Base-by-base conservation (phyloP, 2,888 invertebrate genomes). In the Desoria tigrina region DNA sequence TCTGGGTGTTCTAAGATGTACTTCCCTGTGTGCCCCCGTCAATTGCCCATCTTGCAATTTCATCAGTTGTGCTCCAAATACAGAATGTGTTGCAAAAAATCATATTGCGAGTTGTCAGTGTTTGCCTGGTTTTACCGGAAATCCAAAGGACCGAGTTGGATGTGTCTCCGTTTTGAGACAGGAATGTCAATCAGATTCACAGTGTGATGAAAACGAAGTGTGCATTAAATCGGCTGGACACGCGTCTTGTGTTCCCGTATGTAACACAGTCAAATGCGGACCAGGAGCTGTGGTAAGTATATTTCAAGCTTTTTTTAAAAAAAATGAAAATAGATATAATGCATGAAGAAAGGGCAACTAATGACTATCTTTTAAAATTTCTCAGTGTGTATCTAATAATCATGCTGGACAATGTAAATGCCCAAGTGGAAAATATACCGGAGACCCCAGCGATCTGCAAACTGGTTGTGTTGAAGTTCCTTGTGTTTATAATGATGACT, bases 331-430 rank as follows among this genome's bases (percentile, higher is more conserved):
- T n/a, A n/a, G n/a, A n/a, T n/a, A n/a, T n/a, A n/a, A n/a, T n/a
- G n/a, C n/a, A n/a, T n/a, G n/a, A n/a, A n/a, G n/a, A n/a, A n/a
- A n/a, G n/a, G n/a, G n/a, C n/a, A n/a, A n/a, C n/a, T n/a, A n/a
- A n/a, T n/a, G n/a, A n/a, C n/a, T n/a, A n/a, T n/a, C n/a, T n/a
- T n/a, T n/a, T n/a, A n/a, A n/a, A n/a, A n/a, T n/a, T n/a, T n/a
- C n/a, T n/a, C n/a, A n/a, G n/a, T 94, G 94, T 78, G 85, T 92
- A 9, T 90, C 91, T 1, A 92, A 93, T 77, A 94, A 94, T 78
- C 94, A 94, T 79, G 88, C 88, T 16, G 90, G 92, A 0, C 89
- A 90, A 79, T 94, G 94, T 78, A 90, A 92, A 77, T 94, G 94
- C 78, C 93, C 93, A 21, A 62, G 65, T 14, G 69, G 68, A 61